Base-by-base conservation (phyloP, 64 coral and sea anemone genomes). In the Catalaphyllia jardinei region DNA sequence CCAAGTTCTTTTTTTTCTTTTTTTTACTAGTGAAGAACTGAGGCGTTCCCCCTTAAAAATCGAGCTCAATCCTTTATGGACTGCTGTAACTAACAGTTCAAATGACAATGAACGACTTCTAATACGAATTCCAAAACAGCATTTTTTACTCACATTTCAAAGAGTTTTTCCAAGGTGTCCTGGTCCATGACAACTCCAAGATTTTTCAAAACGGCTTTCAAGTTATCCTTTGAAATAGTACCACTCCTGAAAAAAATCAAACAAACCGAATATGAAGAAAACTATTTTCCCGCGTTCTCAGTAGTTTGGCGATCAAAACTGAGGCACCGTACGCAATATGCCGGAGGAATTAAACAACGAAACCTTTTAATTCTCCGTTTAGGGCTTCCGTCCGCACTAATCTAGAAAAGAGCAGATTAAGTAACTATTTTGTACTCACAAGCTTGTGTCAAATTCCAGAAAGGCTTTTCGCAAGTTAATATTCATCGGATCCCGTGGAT, bases 391-490 rank as follows among this genome's bases (percentile, higher is more conserved):
- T 46, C 42, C 42, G 6, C 42, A 46, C 42, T n/a, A n/a, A 33
- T 24, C 57, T 10, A 71, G 46, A 86, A 2, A 71, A 0, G 3
- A 11, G 1, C 4, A 11, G 24, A 86, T n/a, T n/a, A n/a, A 13
- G 65, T 19, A 50, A 52, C 50, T 50, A 46, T 29, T 33, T 2
- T 51, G 11, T 90, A 91, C 93, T 90, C 54, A 94, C 88, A 94
- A 79, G 50, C 87, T 88, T 20, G 88, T 79, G 71, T 94, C 93
- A 52, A 74, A 94, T 59, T 94, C 93, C 31, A 94, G 31, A 31
- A 94, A 94, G 42, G 93, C 93, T 91, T 80, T 94, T 52, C 88
- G 59, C 52, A 88, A 62, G 67, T 94, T 78, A 39, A 81, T 75
- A 60, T 79, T 94, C 52, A 78, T 86, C 16, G 93, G 67, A 35